phyloP scores from a whole-genome alignment of 2,113 vertebrate genomes.

The Psophia crepitans region DNA sequence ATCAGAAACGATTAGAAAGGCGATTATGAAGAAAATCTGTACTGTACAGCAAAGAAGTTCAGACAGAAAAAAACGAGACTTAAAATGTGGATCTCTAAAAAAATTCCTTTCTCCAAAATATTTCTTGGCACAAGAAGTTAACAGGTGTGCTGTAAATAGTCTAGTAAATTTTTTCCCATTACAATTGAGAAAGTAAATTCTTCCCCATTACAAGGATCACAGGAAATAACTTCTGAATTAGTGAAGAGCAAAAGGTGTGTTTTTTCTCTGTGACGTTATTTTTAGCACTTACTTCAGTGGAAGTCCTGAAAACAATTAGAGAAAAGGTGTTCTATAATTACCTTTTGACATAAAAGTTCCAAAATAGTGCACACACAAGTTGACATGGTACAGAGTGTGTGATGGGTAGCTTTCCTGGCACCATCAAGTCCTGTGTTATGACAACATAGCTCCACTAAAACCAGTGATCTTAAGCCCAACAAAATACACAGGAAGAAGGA shows the following conservation, averaged over 20 bases:
- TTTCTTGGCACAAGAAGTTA: conserved; percentile 5
- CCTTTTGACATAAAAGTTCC: background rate
- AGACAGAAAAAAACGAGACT: background rate
- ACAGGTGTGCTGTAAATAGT: background rate
- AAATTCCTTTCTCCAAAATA: background rate
- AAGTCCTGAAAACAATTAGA: background rate
- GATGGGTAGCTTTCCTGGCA: background rate
- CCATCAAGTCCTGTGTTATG: background rate
- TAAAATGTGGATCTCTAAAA: background rate
- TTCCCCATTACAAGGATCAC: background rate
- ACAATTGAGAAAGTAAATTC: background rate
- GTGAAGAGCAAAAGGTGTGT: background rate
- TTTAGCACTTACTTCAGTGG: background rate
- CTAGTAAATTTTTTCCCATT: background rate
- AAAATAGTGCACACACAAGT: background rate
- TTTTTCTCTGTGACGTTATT: background rate
- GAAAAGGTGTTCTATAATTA: background rate
- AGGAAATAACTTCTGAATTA: conserved; percentile 2
- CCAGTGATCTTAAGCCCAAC: background rate
- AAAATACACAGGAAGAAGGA: background rate
- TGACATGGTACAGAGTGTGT: background rate
- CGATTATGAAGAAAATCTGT: conserved; percentile 17
- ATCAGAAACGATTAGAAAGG: conserved; percentile 12
- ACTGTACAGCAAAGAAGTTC: background rate
- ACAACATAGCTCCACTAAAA: background rate